These are phyloP conservation scores for Pocillopora meandrina DNA, from an alignment of 92 coral and sea anemone species.

Conservation along the genomic window DNA sequence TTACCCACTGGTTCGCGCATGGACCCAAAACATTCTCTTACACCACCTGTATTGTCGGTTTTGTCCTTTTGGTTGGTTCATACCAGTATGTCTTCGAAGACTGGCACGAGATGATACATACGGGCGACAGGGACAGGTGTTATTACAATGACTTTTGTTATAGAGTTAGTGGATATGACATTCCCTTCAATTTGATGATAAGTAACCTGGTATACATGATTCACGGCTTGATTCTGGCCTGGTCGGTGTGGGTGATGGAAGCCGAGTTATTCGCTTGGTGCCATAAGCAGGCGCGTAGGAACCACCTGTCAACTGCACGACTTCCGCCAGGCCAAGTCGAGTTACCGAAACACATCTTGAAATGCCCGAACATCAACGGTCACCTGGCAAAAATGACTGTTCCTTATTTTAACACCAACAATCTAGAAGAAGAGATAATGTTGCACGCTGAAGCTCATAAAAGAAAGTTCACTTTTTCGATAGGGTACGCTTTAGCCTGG, in stretches of 20 bases:
- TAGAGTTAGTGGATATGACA: conserved; percentile 67
- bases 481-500: conserved; percentile 96
- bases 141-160: conserved; percentile 95
- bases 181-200: conserved; percentile 92
- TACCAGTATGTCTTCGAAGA: conserved; percentile 87
- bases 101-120: conserved; percentile 78
- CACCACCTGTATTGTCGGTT: conserved; percentile 87
- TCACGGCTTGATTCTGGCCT: conserved; percentile 81
- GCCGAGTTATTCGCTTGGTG: conserved; percentile 81
- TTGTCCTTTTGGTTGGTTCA: conserved; percentile 85
- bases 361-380: conserved; percentile 55
- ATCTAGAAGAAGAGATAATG: conserved; percentile 12
- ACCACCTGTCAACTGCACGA: neutral
- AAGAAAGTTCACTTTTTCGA: conserved; percentile 72
- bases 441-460: conserved; percentile 71
- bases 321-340: conserved; percentile 31
- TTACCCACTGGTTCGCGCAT: conserved; percentile 69
- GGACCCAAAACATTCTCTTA: conserved; percentile 81
- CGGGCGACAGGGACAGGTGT: conserved; percentile 86
- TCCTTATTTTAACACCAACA: conserved; percentile 48
- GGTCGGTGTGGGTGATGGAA: conserved; percentile 90
- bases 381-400: conserved; percentile 72
- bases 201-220: conserved; percentile 88
- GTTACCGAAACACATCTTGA: conserved; percentile 65
- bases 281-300: conserved; percentile 47